Evolutionary conservation across 2,888 invertebrate genomes (phyloP).

Genomic region (Pyrrhosoma nymphula): DNA sequence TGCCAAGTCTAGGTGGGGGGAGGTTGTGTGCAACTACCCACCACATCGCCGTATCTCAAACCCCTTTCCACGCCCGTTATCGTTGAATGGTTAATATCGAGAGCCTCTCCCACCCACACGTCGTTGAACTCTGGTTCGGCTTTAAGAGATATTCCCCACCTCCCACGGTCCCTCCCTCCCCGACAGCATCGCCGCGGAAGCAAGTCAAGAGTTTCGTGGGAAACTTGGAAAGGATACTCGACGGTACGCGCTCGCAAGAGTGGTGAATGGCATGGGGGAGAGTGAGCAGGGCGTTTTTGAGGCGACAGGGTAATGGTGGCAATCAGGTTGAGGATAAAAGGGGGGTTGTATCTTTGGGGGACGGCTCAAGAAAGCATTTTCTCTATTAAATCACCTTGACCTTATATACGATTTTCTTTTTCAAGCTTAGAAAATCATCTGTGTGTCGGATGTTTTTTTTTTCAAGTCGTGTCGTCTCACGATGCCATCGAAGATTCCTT

Average conservation of each 20-base stretch:
- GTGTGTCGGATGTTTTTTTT: not conserved
- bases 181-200: not conserved
- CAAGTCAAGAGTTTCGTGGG: conserved; percentile 53
- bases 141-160: conserved; percentile 26
- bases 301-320: conserved; percentile 17
- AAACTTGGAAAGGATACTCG: not conserved
- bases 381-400: not conserved
- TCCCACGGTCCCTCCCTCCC: not conserved
- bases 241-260: not conserved
- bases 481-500: not conserved
- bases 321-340: conserved; percentile 19
- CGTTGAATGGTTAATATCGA: conserved; percentile 54
- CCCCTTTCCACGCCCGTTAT: not conserved
- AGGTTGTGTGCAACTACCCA: not conserved
- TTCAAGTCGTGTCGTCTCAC: not conserved
- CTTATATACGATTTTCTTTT: not conserved
- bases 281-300: too few relatives aligned
- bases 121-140: conserved; percentile 4
- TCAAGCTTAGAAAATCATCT: not conserved
- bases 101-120: conserved; percentile 11
- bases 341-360: not conserved
- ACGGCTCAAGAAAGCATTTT: not conserved
- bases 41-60: not conserved
- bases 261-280: not conserved
- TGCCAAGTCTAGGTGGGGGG: not conserved